Evolutionary conservation across 2,888 invertebrate species (phyloP).

Genomic region (Ptychoptera contaminata): DNA sequence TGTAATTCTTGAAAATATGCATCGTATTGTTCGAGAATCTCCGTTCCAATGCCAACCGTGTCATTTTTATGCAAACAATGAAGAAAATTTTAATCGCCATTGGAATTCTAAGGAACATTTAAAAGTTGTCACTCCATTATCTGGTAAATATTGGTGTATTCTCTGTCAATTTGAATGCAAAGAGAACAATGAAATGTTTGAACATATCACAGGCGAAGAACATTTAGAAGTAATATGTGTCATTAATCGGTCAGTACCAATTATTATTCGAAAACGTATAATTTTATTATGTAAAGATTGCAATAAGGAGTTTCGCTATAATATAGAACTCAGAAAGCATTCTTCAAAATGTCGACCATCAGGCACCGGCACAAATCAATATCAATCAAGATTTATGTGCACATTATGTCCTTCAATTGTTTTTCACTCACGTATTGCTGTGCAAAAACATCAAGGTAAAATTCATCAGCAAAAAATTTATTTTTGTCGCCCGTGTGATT

Average conservation of each 20-base stretch:
- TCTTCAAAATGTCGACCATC: conserved; percentile 34
- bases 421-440: conserved; percentile 42
- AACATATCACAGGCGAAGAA: conserved; percentile 46
- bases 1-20: conserved; percentile 61
- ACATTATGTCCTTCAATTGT: conserved; percentile 35
- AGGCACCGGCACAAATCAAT: conserved; percentile 43
- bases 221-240: conserved; percentile 59
- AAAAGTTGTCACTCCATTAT: conserved; percentile 23
- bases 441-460: conserved; percentile 50
- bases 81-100: conserved; percentile 51
- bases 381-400: conserved; percentile 49
- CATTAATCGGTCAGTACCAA: conserved; percentile 66
- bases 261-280: conserved; percentile 52
- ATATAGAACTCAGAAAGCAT: conserved; percentile 54
- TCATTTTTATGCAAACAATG: conserved; percentile 68
- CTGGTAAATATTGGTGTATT: conserved; percentile 54
- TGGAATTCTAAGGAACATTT: conserved; percentile 51
- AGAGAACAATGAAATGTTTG: conserved; percentile 46
- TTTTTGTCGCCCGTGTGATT: conserved; percentile 50
- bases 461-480: conserved; percentile 43
- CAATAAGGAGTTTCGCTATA: conserved; percentile 50
- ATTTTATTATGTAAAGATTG: conserved; percentile 51
- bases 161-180: conserved; percentile 56
- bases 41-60: conserved; percentile 78
- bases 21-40: conserved; percentile 59